Base-by-base conservation (phyloP, 2,113 vertebrate genomes). In the Puntigrus tetrazona region DNA sequence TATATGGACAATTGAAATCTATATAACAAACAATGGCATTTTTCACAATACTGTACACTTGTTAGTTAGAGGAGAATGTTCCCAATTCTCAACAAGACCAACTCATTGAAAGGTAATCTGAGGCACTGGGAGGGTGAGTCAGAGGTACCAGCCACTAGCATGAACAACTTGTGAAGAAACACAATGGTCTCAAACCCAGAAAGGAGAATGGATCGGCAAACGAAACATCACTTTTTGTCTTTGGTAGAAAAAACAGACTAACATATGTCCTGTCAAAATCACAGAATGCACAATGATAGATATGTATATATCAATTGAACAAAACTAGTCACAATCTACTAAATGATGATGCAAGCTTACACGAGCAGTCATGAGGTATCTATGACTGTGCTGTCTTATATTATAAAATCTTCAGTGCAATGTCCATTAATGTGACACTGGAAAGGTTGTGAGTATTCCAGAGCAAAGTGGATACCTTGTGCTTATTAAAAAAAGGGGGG, bases 171-270 rank as follows among this genome's bases (percentile, higher is more conserved):
- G 89, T 89, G 89, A 87, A 82, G 87, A 88, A 89, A 90, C 86
- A 88, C 55, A 90, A 91, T 81, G 84, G 84, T 86, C 90, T 91
- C 52, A 86, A 87, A 91, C 89, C 86, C 61, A 89, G 86, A 87
- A 88, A 88, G 85, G 83, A 88, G 25, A 83, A 84, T 75, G 86
- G 91, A 94, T 78, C 52, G 41, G 72, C 90, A 85, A 88, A 92
- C 88, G 93, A 91, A 94, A 91, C 94, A 94, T 94, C 95, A 94
- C 93, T 95, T 92, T 93, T 94, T 94, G 95, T 97, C 96, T 97
- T 97, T 97, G 96, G 96, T 97, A 96, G 92, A 95, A 97, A 94
- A 78, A 94, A 92, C 93, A 94, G 93, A 94, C 93, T 90, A 94
- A 95, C 94, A 93, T 92, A 91, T 91, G 16, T 45, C 61, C 75